These are phyloP conservation scores for Hirtodrosophila histrioides DNA, from an alignment of 2,888 invertebrate genomes.

Conservation along the genomic window DNA sequence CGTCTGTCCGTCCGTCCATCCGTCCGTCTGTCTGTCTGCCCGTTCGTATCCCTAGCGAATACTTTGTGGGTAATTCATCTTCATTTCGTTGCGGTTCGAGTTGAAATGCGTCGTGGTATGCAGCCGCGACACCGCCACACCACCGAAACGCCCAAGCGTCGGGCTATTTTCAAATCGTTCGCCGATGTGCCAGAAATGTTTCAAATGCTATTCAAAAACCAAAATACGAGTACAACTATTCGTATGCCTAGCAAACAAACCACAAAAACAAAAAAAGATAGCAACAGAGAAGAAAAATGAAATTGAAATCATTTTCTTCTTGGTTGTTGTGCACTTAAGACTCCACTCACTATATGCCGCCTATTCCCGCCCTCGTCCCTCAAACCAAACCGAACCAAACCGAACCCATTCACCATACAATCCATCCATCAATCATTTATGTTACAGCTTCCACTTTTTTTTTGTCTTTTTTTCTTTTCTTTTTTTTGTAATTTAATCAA, in stretches of 20 bases:
- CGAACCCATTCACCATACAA: slow-evolving; percentile 6
- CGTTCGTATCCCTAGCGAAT: slow-evolving; percentile 54
- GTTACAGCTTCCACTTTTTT: slow-evolving; percentile 41
- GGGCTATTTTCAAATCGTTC: slow-evolving; percentile 71
- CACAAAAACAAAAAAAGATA: slow-evolving; percentile 13
- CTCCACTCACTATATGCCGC: slow-evolving; percentile 14
- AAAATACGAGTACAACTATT: slow-evolving; percentile 41
- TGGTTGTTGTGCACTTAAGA: slow-evolving; percentile 66
- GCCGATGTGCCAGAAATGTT: slow-evolving; percentile 76
- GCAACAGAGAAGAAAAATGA: slow-evolving; percentile 35
- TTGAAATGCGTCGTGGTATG: slow-evolving; percentile 79
- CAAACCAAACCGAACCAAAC: slow-evolving; percentile 26
- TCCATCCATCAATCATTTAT: slow-evolving; percentile 69
- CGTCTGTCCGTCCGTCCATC: slow-evolving; percentile 1
- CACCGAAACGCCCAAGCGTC: slow-evolving; percentile 20
- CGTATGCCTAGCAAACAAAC: slow-evolving; percentile 20
- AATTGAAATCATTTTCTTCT: slow-evolving; percentile 35
- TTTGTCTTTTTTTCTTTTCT: slow-evolving; percentile 8
- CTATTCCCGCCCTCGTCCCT: not conserved
- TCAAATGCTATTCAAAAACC: slow-evolving; percentile 67
- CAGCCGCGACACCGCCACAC: slow-evolving; percentile 57
- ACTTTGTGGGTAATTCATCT: slow-evolving; percentile 79
- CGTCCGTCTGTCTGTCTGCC: slow-evolving; percentile 7
- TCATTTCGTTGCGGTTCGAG: slow-evolving; percentile 82
- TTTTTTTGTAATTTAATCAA: slow-evolving; percentile 73